A percentile compares a stretch with the other conserved stretches of the same genome.
Conservation (phyloP, 2,888 invertebrate species). For the Eristalinus sepulchralis region DNA sequence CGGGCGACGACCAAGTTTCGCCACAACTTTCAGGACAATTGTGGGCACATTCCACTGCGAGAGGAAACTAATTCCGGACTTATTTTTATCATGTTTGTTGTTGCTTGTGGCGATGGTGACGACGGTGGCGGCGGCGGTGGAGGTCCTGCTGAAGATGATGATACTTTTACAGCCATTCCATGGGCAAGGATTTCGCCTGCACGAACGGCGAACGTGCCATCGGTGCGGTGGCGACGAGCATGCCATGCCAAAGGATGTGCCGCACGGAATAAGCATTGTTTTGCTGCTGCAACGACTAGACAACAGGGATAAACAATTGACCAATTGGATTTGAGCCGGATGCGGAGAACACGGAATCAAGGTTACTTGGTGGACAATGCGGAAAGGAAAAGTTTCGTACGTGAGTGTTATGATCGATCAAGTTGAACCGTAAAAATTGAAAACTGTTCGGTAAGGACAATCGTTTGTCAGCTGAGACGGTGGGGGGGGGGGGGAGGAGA, state of each 20-base stretch:
- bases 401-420: conserved; percentile 46
- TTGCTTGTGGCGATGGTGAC: not conserved
- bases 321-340: conserved; percentile 54
- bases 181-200: not conserved
- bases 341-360: conserved; percentile 46
- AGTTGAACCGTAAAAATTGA: conserved; percentile 36
- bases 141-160: not conserved
- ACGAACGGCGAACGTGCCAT: conserved; percentile 1
- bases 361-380: conserved; percentile 60
- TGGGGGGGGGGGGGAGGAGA: conserved; percentile 36
- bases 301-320: conserved; percentile 66
- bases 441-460: conserved; percentile 12
- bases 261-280: conserved; percentile 50
- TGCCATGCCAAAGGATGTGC: not conserved
- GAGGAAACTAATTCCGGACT: conserved; percentile 48
- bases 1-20: conserved; percentile 31
- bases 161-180: conserved; percentile 2
- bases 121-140: not conserved
- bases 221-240: no score
- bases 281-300: conserved; percentile 49
- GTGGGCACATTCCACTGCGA: conserved; percentile 28
- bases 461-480: conserved; percentile 53
- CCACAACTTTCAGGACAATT: conserved; percentile 58
- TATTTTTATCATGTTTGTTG: conserved; percentile 39
- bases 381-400: conserved; percentile 38